Evolutionary conservation across 35 echinoderm and acorn worm species (phyloP), one percentile per base, ranked within the genome.

Genomic region (Stichopus chloronotus): DNA sequence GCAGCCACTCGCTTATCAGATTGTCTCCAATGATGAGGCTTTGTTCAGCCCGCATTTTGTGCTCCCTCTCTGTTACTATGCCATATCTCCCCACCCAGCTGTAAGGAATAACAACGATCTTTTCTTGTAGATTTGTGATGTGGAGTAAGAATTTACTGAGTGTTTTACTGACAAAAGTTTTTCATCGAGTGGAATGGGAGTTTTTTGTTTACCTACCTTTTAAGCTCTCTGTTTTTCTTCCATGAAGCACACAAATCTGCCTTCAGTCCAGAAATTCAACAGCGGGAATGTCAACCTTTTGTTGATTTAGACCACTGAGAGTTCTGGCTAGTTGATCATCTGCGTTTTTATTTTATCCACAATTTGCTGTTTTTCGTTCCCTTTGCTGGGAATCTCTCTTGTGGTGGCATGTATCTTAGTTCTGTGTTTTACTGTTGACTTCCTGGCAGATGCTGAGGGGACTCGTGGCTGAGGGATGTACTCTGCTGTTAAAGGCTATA

Each of bases 161-260:
- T 25, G 52, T 78, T 78, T 78, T 43, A 78, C 52, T 78, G 6
- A 24, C 20, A 23, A 24, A 78, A 78, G 21, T 21, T 22, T 25
- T 23, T 6, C 76, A 78, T 78, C 76, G 52, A 21, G 17, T 78
- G n/a, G n/a, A 9, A 12, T 76, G 7, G 17, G 13, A 77, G 9
- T 22, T 22, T 77, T 25, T 77, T 19, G 25, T 78, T 78, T 78
- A 24, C 52, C 52, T 78, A 78, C 76, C 82, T 55, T 85, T 85
- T 85, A 10, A 85, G 19, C 56, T 85, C 82, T 85, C 82, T 56
- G 56, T 85, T 85, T 85, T 58, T 85, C 17, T 85, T 85, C 82
- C 82, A 85, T 56, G 82, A 85, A 58, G 82, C 82, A 85, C 82
- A 85, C 3, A 85, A 56, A 58, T 85, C 82, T 21, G 82, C 82